Evolutionary conservation across 2,113 vertebrate genomes (phyloP), one percentile per base, ranked within the genome.

Genomic region (Zosterops lateralis): DNA sequence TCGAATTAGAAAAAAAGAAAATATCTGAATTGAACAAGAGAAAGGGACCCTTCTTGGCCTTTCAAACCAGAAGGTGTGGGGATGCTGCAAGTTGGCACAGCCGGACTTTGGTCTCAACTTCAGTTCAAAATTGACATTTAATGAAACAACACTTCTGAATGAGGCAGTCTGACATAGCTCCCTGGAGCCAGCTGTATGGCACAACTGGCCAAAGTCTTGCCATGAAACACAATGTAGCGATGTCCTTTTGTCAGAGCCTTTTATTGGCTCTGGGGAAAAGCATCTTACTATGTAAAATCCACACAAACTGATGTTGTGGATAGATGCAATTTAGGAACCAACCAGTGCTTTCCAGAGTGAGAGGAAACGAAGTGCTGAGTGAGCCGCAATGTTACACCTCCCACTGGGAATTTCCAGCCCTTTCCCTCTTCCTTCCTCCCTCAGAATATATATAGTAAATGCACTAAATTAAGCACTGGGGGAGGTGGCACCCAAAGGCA

Each of bases 381-480:
- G 54, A 88, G 72, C 85, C 1, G 0, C 58, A 56, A 1, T 28
- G 42, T 84, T 84, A 79, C 78, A 84, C 75, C 81, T 95, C 88
- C 75, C 77, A 65, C 70, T 64, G 90, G 89, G 93, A 93, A 89
- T 92, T 97, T 95, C 76, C 93, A 93, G 61, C 38, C 72, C 75
- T 95, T 93, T 96, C 78, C 87, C 65, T 83, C 91, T 97, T 96
- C 91, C 94, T 96, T 92, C 94, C 90, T 97, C 61, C 22, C 65
- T 93, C 44, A 12, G 57, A 83, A 78, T 80, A 91, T 66, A 83
- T 76, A 79, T 83, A 85, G 93, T 48, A 88, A 88, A 81, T 25
- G 22, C 31, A 64, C 90, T 90, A 83, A 95, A 88, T 78, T 32
- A 78, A 84, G 51, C 56, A 6, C 2, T 77, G 42, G 47, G 70